These are phyloP conservation scores for Drosophila grimshawi DNA, from an alignment of 1,140 invertebrate genomes.

Conservation along the genomic window DNA sequence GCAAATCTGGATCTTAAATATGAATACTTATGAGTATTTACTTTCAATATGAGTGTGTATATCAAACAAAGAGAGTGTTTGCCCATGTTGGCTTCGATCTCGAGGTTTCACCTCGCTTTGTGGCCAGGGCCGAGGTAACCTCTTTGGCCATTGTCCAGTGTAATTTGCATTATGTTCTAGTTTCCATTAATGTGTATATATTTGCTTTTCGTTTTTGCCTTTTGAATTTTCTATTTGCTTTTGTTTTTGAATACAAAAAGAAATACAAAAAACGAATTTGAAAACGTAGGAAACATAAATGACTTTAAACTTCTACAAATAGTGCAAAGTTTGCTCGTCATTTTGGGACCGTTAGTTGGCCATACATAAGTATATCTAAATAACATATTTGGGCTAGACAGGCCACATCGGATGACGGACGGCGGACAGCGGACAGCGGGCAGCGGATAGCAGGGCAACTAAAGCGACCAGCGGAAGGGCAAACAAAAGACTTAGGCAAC, in stretches of 20 bases:
- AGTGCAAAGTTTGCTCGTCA: constrained; percentile 62
- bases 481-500: constrained; percentile 73
- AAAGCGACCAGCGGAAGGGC: constrained; percentile 48
- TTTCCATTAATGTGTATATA: constrained; percentile 60
- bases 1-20: constrained; percentile 3
- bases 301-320: constrained; percentile 40
- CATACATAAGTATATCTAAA: constrained; percentile 41
- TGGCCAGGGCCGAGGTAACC: constrained; percentile 29
- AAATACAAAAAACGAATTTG: constrained; percentile 15
- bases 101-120: constrained; percentile 16
- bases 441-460: constrained; percentile 11
- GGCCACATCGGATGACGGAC: constrained; percentile 3
- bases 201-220: constrained; percentile 37
- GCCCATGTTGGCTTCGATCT: constrained; percentile 26
- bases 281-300: constrained; percentile 27
- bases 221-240: constrained; percentile 64
- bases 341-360: constrained; percentile 63
- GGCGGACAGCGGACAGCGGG: not conserved
- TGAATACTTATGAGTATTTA: not conserved
- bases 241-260: constrained; percentile 43
- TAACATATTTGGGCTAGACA: constrained; percentile 51
- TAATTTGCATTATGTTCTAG: constrained; percentile 57
- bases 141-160: constrained; percentile 52
- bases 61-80: constrained; percentile 3
- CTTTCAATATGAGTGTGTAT: not conserved